Percentiles rank a stretch among this genome's conserved stretches.
These are phyloP conservation scores for Drosophila varians DNA, from an alignment of 1,140 invertebrate species.

Conservation along the genomic window DNA sequence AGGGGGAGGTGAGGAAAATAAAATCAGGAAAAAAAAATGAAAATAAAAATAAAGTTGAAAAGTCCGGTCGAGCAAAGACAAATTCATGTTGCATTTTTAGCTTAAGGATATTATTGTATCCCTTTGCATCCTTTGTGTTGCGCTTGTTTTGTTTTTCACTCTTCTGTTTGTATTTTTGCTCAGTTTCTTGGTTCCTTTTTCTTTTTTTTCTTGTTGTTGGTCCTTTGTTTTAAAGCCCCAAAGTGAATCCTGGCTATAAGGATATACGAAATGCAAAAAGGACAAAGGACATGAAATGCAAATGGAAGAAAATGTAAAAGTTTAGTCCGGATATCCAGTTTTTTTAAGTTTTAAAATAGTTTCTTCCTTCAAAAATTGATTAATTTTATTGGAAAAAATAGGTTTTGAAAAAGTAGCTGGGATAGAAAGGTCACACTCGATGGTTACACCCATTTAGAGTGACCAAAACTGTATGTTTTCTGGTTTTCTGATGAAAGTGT, in stretches of 20 bases:
- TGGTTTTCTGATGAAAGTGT: not conserved
- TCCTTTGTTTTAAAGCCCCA: conserved; percentile 65
- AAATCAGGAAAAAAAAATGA: not conserved
- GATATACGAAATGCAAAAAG: conserved; percentile 9
- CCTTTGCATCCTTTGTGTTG: conserved; percentile 69
- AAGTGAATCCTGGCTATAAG: conserved; percentile 28
- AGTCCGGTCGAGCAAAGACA: conserved; percentile 64
- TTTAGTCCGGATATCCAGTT: too few relatives aligned
- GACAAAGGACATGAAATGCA: conserved; percentile 46
- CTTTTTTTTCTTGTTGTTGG: conserved; percentile 28
- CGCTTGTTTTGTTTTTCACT: conserved; percentile 62
- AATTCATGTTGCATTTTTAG: conserved; percentile 80
- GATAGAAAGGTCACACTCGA: too few relatives aligned
- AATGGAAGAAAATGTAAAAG: conserved; percentile 34
- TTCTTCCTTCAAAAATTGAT: too few relatives aligned
- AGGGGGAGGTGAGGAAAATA: too few relatives aligned
- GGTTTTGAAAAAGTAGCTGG: not conserved
- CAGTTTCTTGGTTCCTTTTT: not conserved
- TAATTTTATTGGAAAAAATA: too few relatives aligned
- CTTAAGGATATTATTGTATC: conserved; percentile 80
- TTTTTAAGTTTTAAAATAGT: too few relatives aligned
- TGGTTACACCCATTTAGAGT: not conserved
- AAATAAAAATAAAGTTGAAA: conserved; percentile 13
- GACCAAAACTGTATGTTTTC: not conserved
- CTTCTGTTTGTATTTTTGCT: conserved; percentile 29